Evolutionary conservation across 2,888 invertebrate genomes (phyloP).

Genomic region (Branchellion lobata): DNA sequence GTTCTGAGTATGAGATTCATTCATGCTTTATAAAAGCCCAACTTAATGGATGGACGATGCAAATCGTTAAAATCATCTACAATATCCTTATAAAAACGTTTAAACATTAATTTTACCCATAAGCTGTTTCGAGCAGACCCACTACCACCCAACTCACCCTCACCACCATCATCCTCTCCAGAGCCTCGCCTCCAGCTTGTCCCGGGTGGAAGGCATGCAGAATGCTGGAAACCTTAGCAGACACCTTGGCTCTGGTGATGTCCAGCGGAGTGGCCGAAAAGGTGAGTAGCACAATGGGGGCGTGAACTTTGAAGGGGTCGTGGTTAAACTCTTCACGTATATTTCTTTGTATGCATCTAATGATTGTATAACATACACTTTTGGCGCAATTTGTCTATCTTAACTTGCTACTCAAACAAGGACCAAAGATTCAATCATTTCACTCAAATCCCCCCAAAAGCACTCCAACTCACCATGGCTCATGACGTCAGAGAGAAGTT

Average conservation of each 20-base stretch:
- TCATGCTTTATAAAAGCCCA: no score
- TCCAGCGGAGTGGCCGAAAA: slow-evolving; percentile 55
- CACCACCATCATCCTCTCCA: slow-evolving; percentile 46
- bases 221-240: slow-evolving; percentile 51
- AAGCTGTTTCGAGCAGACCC: no score
- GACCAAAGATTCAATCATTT: background rate
- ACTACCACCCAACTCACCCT: no score
- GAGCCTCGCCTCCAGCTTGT: slow-evolving; percentile 52
- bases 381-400: background rate
- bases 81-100: no score
- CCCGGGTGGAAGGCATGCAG: slow-evolving; percentile 53
- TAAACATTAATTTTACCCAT: no score
- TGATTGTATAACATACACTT: no score
- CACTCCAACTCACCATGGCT: slow-evolving; percentile 38
- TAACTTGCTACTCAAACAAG: background rate
- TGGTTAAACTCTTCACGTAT: background rate
- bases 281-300: slow-evolving; percentile 50
- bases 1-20: no score
- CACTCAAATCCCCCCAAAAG: no score
- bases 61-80: no score
- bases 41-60: no score
- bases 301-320: background rate
- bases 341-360: background rate
- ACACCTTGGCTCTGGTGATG: slow-evolving; percentile 55
- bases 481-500: slow-evolving; percentile 44